Evolutionary conservation across 2,797 vertebrate genomes (phyloP).

Genomic region (Eulemur mongoz): DNA sequence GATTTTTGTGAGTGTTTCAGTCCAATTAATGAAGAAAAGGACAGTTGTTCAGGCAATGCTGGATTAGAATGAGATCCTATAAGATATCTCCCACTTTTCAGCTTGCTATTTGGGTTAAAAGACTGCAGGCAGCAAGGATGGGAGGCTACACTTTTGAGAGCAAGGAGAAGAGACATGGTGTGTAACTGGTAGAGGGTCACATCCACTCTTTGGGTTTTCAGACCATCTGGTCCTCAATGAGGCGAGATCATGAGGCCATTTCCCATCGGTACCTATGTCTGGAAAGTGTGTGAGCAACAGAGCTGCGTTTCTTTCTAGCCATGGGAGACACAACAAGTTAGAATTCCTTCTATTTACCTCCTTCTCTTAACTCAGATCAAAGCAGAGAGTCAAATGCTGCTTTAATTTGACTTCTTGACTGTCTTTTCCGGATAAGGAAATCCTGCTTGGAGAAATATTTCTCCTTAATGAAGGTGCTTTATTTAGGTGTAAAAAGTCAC

Average conservation of each 20-base stretch:
- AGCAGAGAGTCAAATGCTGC: background rate
- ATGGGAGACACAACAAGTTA: background rate
- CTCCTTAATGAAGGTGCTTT: background rate
- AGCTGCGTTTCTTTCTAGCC: background rate
- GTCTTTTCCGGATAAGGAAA: background rate
- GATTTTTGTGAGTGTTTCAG: background rate
- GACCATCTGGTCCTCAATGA: background rate
- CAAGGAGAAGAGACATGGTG: background rate
- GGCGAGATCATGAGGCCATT: background rate
- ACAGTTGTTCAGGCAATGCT: background rate
- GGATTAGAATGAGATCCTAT: background rate
- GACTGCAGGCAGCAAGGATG: background rate
- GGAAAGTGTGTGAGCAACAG: background rate
- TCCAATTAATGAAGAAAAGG: background rate
- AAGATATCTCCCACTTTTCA: background rate
- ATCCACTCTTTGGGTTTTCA: background rate
- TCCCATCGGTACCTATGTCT: background rate
- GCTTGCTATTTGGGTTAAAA: background rate
- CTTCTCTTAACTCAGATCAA: background rate
- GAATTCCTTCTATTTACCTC: background rate
- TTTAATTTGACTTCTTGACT: background rate
- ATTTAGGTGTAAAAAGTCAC: background rate
- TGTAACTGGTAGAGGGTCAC: background rate
- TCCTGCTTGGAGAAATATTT: background rate
- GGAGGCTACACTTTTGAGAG: background rate